phyloP scores from a whole-genome alignment of 2,888 invertebrate genomes.

The Drosophila monieri region DNA sequence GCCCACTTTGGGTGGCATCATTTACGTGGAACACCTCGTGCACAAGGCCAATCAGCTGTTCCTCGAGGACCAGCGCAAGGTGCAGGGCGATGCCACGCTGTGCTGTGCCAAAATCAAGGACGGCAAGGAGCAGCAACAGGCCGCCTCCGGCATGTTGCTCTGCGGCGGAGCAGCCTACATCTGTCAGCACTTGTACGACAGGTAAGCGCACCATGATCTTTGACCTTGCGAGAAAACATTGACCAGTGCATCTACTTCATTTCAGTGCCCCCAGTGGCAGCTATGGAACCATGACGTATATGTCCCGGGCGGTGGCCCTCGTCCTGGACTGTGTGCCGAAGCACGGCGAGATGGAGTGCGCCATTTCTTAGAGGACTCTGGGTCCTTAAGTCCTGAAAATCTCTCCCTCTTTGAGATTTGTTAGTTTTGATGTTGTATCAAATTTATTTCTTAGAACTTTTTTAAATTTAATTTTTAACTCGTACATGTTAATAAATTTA shows the following conservation, averaged over 20 bases:
- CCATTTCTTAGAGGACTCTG: conserved; percentile 86
- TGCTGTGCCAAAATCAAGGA: conserved; percentile 94
- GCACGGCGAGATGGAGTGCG: conserved; percentile 92
- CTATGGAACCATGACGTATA: conserved; percentile 98
- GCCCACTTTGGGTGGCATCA: conserved; percentile 89
- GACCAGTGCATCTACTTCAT: neutral
- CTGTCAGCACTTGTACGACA: conserved; percentile 98
- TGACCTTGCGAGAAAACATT: no score
- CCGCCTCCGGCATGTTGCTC: conserved; percentile 87
- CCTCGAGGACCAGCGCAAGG: conserved; percentile 96
- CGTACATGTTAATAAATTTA: conserved; percentile 3
- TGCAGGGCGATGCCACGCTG: conserved; percentile 95
- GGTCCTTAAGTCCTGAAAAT: conserved; percentile 1
- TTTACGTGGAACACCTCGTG: conserved; percentile 95
- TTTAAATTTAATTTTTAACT: conserved; percentile 1
- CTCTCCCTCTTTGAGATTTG: neutral
- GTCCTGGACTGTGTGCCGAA: conserved; percentile 90
- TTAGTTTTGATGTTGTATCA: conserved; percentile 2
- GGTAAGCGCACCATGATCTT: conserved; percentile 58
- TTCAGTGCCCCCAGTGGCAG: conserved; percentile 97
- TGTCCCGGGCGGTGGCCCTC: conserved; percentile 92
- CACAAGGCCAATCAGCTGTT: conserved; percentile 97
- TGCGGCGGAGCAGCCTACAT: conserved; percentile 98
- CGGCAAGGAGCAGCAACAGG: conserved; percentile 86
- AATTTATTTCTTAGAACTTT: neutral